Base-by-base conservation (phyloP, 2,113 vertebrate genomes). In the Seriola aureovittata region DNA sequence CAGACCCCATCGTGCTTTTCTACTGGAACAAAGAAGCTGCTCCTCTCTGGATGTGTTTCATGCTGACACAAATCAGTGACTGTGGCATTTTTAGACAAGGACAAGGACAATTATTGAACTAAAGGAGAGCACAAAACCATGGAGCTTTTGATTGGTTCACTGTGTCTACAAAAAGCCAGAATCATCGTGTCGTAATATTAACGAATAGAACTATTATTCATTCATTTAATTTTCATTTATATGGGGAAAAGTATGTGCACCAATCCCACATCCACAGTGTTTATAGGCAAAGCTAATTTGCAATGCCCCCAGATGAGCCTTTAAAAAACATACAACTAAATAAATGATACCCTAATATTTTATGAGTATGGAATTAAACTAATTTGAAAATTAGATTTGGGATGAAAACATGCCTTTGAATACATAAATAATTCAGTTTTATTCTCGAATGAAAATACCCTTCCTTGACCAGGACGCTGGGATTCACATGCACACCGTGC, bases 401-500 rank as follows among this genome's bases (percentile, higher is more conserved):
- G 21, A 54, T 54, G 3, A 21, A 54, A 54, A 54, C 2, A 10
- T 10, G 19, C 5, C 48, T 50, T 19, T 50, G 7, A 34, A 59
- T 25, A 5, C 34, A 44, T 59, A 40, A 19, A 52, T 42, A 4
- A 19, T 34, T 2, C 0, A 4, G 10, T 48, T 32, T 29, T 4
- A 48, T 1, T 32, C 21, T 12, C 29, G 2, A 29, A 29, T 42
- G 5, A 38, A 42, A 21, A 48, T 9, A 42, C 8, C 38, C 34
- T 46, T 3, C 42, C 23, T 44, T 40, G 25, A 42, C 54, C 55
- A 42, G 55, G 42, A 71, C 17, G 1, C 6, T 36, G 69, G 8
- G 32, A 34, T 82, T 86, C 58, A 29, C 46, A 23, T 81, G 48
- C 4, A 34, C 58, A 11, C 2, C 2, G 55, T 36, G 54, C 29